Evolutionary conservation across 2,888 invertebrate genomes (phyloP).

Genomic region (Himalopsyche kuldschensis): DNA sequence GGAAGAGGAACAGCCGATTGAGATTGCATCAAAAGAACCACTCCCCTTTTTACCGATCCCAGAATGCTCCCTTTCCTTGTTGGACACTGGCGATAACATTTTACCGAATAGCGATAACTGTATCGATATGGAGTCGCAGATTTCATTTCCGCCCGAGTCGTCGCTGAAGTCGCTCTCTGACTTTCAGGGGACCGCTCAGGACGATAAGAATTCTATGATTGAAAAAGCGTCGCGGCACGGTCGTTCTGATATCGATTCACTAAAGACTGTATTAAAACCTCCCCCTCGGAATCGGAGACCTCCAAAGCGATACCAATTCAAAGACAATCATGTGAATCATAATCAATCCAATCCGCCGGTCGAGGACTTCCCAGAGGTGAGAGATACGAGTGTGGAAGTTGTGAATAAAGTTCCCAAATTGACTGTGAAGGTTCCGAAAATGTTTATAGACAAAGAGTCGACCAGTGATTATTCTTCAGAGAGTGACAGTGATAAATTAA

Average conservation of each 20-base stretch:
- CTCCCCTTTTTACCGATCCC: neutral
- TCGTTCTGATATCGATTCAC: neutral
- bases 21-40: neutral
- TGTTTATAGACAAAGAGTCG: conserved; percentile 58
- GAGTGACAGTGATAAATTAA: conserved; percentile 64
- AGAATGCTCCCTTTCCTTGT: neutral
- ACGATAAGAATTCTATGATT: neutral
- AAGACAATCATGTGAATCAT: conserved; percentile 3
- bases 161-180: neutral
- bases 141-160: conserved; percentile 65
- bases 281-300: conserved; percentile 52
- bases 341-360: neutral
- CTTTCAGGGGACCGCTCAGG: neutral
- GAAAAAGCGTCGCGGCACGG: neutral
- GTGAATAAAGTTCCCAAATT: conserved; percentile 68
- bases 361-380: neutral
- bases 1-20: neutral
- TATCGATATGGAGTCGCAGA: conserved; percentile 61
- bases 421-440: conserved; percentile 68
- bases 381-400: conserved; percentile 43
- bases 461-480: conserved; percentile 60
- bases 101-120: neutral
- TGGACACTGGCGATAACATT: neutral
- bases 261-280: conserved; percentile 45
- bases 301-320: conserved; percentile 53